Base-by-base conservation (phyloP, 2,797 vertebrate genomes). In the Dicrostonyx torquatus region DNA sequence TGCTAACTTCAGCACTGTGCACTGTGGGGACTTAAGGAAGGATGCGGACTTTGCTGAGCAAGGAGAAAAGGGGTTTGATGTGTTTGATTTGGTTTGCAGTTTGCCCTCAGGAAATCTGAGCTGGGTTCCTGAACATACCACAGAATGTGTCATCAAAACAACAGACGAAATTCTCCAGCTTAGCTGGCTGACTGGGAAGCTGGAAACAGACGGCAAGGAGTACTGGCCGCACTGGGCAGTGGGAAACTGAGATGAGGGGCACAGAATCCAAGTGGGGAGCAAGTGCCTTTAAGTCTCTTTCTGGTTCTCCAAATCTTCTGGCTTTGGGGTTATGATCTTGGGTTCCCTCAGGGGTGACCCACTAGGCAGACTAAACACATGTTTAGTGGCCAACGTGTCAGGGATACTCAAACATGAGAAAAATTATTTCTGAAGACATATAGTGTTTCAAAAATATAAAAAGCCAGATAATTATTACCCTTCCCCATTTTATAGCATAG, bases 121-220 rank as follows among this genome's bases (percentile, higher is more conserved):
- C 94, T 29, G 68, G 94, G 64, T 90, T 91, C 89, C 84, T 79
- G 80, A 88, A 79, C 89, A 89, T 22, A 87, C 97, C 97, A 85
- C 96, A 89, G 5, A 45, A 90, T 92, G 83, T 91, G 93, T 96
- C 97, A 97, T 93, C 83, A 50, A 82, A 96, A 89, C 88, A 48
- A 31, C 26, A 18, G 95, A 87, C 55, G 14, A n/a, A 60, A 66
- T 64, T 92, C 88, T 80, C 72, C 9, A 34, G 82, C 84, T 80
- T 11, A 13, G 58, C 87, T 18, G 60, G 72, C 66, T 0, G 0
- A 10, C 37, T 13, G 89, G 92, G 87, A 82, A 60, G 26, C 43
- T 64, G 58, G 87, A 88, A 79, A 70, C 82, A 55, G 77, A 55
- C 34, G 70, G n/a, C 14, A 22, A 89, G 55, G 73, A 43, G 55